A percentile compares a stretch with the other conserved stretches of the same genome.
Conservation (phyloP, 2,113 vertebrate genomes). For the Myotis yumanensis region DNA sequence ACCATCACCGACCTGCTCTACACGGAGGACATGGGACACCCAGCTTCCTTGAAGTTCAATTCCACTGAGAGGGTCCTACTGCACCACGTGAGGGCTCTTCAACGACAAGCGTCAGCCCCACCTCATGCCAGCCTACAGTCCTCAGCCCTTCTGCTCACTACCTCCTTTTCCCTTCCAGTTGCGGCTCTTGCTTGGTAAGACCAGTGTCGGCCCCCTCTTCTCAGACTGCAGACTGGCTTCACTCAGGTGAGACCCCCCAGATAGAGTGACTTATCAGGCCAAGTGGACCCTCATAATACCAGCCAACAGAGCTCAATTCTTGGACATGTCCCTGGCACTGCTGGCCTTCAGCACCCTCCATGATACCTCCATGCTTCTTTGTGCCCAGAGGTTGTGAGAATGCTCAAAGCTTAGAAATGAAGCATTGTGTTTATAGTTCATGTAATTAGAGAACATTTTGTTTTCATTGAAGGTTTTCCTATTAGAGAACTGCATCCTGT, state of each 20-base stretch:
- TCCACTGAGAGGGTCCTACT: conserved; percentile 67
- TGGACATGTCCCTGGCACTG: neutral
- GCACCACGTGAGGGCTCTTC: conserved; percentile 57
- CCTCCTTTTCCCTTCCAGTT: conserved; percentile 47
- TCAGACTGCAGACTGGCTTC: conserved; percentile 62
- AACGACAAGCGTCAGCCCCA: rapidly evolving
- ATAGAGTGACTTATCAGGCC: neutral
- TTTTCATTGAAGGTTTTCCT: neutral
- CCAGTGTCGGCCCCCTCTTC: conserved; percentile 63
- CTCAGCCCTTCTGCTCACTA: neutral
- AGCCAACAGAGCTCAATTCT: neutral
- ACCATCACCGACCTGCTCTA: conserved; percentile 81
- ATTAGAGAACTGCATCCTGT: neutral
- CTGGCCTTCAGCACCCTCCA: neutral
- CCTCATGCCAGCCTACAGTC: rapidly evolving
- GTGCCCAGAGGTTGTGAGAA: rapidly evolving
- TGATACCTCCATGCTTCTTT: neutral
- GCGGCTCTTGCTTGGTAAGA: conserved; percentile 61
- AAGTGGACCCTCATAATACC: neutral
- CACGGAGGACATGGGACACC: conserved; percentile 66
- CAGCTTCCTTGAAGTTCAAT: conserved; percentile 75
- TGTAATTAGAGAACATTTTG: neutral
- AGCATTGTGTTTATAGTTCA: neutral
- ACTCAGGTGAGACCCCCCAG: conserved; percentile 76
- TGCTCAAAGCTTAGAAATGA: neutral